Base-by-base conservation (phyloP, 2,797 vertebrate genomes). In the Atherinosoma microstoma region DNA sequence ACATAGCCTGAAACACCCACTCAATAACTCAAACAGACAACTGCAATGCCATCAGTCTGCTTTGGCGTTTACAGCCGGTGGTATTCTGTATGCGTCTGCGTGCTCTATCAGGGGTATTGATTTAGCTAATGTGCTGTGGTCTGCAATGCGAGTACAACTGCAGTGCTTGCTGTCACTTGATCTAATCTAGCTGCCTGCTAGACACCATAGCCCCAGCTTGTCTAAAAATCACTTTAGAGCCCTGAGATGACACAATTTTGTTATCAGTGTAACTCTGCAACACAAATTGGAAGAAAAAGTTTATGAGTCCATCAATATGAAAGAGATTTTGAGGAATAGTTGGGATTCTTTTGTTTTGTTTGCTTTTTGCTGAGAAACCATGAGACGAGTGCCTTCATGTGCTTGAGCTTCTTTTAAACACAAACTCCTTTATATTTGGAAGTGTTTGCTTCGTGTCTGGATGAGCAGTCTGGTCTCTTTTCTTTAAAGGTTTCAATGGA, bases 101-200 rank as follows among this genome's bases (percentile, higher is more conserved):
- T 12, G 24, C 42, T 58, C 22, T 57, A 74, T 75, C 58, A 73
- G 72, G 42, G 38, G 18, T 89, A 91, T 92, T 82, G 91, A 92
- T 92, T 81, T 75, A 59, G 76, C 74, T 90, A 90, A 92, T 91
- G 88, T 87, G 87, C 89, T 90, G 89, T 73, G 83, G 82, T 92
- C 78, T 91, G 90, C 92, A 92, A 85, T 84, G 77, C 12, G 78
- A 88, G 87, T 88, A 84, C 86, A 77, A 89, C 88, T 91, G 91
- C 89, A 91, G 87, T 24, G 70, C 82, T 89, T 40, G 60, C 85
- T 82, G 89, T 87, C 89, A 93, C 88, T 85, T 75, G 89, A 93
- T 90, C 91, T 69, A 70, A 85, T 86, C 78, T 64, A 27, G 66
- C 79, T 80, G 79, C 82, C 72, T 49, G 75, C 75, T 75, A 84